These are phyloP conservation scores for Plemyria rubiginata DNA, from an alignment of 2,888 invertebrate species.

Conservation along the genomic window DNA sequence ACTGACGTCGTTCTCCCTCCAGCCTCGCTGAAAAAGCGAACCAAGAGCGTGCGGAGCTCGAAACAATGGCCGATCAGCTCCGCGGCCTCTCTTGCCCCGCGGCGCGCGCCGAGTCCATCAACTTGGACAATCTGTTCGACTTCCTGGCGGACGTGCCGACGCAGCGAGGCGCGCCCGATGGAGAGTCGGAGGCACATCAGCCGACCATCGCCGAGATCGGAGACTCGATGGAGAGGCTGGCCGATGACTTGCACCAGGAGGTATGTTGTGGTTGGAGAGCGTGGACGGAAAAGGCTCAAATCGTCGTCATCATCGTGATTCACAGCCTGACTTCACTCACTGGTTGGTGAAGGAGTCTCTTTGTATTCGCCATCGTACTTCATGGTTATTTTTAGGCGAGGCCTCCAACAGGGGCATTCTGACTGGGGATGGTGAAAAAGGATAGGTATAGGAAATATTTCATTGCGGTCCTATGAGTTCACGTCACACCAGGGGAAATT, in stretches of 20 bases:
- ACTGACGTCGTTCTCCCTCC: conserved; percentile 29
- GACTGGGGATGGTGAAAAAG: no score
- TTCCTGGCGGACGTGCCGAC: conserved; percentile 92
- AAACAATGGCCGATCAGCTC: conserved; percentile 77
- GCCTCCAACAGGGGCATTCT: no score
- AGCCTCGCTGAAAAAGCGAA: conserved; percentile 88
- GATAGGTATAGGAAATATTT: no score
- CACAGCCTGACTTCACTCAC: no score
- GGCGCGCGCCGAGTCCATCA: conserved; percentile 89
- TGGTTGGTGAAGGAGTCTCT: no score
- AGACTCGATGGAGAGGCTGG: conserved; percentile 92
- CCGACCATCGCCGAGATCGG: conserved; percentile 93
- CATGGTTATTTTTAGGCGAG: no score
- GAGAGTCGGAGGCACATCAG: conserved; percentile 82
- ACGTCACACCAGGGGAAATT: no score
- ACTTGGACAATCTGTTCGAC: conserved; percentile 95
- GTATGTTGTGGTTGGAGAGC: no score
- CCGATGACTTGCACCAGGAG: conserved; percentile 93
- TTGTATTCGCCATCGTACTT: no score
- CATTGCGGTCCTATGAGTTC: no score
- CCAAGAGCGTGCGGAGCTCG: conserved; percentile 84
- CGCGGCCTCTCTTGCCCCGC: conserved; percentile 67
- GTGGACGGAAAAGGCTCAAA: neutral
- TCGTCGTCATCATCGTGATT: no score
- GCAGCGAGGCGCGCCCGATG: conserved; percentile 77